Base-by-base conservation (phyloP, 2,113 vertebrate genomes). In the Myocastor coypus region DNA sequence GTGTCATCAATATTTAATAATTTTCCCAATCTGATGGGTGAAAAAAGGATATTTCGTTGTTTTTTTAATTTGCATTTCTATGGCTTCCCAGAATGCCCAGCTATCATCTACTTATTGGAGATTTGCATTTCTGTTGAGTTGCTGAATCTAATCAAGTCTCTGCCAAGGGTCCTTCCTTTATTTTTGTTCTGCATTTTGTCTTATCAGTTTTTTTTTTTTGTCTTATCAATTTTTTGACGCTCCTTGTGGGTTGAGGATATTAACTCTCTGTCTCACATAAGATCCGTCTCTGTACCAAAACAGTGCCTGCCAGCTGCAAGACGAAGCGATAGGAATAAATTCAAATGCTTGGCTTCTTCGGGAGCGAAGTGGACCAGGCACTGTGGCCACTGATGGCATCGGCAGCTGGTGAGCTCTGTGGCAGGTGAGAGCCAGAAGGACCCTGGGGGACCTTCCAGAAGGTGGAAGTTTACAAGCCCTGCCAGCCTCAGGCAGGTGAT, bases 1-100 rank as follows among this genome's bases (percentile, higher is more conserved):
- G 37, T 88, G n/a, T 81, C 89, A 96, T 96, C 95, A 94, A 95
- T 96, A 96, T 97, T 97, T 97, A 75, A 95, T 93, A 68, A 5
- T 95, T 88, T 87, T 77, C 80, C 91, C 30, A 55, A 91, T 89
- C 92, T 94, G 97, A 97, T 97, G 73, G 34, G 82, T 94, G 82
- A 90, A 85, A 50, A 96, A 91, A 93, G 28, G 86, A 83, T 91
- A 75, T 81, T 73, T 90, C 77, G 37, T 92, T 81, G 83, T 95
- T 94, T 94, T 89, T 94, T 87, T 55, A 37, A 94, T 96, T 94
- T 96, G 94, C 93, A 46, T 94, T 89, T 92, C 85, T 61, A 90
- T 40, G 77, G 22, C 84, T 50, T 84, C 75, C 87, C 40, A 71
- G 40, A 26, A 26, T 13, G 37, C 24, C 73, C 10, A 2, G 73